These are phyloP conservation scores for Apis cerana DNA, from an alignment of 1,140 invertebrate genomes.

Conservation along the genomic window DNA sequence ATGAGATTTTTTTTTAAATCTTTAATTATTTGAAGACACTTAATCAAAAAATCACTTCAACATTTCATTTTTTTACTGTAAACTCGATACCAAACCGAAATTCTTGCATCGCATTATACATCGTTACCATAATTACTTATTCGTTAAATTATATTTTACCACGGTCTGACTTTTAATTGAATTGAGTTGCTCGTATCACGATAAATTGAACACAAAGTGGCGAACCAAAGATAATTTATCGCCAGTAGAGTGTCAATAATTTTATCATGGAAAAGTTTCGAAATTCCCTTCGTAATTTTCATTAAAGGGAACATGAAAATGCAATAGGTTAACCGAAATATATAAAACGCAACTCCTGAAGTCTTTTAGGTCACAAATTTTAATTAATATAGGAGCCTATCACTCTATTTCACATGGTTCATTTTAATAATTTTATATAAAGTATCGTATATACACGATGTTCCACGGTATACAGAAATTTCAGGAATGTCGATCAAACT, in stretches of 20 bases:
- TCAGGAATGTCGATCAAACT: too few relatives aligned
- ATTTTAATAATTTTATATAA: background rate
- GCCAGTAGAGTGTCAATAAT: background rate
- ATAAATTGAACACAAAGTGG: background rate
- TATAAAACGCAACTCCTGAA: background rate
- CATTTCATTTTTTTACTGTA: too few relatives aligned
- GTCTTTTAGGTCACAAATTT: background rate
- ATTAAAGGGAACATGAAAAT: background rate
- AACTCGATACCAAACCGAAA: too few relatives aligned
- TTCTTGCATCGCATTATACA: too few relatives aligned
- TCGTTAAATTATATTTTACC: background rate
- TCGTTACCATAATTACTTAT: background rate
- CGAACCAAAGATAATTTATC: slow-evolving; percentile 4
- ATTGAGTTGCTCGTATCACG: background rate
- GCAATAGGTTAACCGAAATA: background rate
- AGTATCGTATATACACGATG: background rate
- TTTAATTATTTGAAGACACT: too few relatives aligned
- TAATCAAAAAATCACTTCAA: too few relatives aligned
- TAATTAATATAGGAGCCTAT: background rate
- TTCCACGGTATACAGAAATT: too few relatives aligned
- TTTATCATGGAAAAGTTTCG: background rate
- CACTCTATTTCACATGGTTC: background rate
- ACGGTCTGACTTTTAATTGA: background rate
- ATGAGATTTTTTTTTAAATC: too few relatives aligned
- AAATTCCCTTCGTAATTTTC: background rate